These are phyloP conservation scores for Pseudochaenichthys georgianus DNA, from an alignment of 2,797 vertebrate species.

Conservation along the genomic window DNA sequence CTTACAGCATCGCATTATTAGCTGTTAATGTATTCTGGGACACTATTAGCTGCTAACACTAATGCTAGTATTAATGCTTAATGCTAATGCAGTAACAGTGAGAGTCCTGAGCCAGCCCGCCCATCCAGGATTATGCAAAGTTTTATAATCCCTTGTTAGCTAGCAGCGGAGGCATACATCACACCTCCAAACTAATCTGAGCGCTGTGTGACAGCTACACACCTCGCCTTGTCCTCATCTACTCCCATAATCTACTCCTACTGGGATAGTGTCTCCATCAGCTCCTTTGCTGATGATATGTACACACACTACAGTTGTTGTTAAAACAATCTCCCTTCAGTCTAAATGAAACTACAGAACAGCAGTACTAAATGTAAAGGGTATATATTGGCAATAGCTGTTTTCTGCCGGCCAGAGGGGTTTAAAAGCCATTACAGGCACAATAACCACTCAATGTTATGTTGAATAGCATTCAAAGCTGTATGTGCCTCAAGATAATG, in stretches of 20 bases:
- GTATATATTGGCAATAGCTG: neutral
- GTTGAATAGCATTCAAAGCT: slow-evolving; percentile 25
- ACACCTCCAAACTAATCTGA: slow-evolving; percentile 78
- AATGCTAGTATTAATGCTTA: slow-evolving; percentile 80
- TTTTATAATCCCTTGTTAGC: slow-evolving; percentile 83
- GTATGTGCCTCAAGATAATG: slow-evolving; percentile 29
- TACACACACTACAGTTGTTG: slow-evolving; percentile 34
- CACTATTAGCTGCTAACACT: slow-evolving; percentile 81
- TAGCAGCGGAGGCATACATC: slow-evolving; percentile 76
- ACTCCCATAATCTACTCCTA: slow-evolving; percentile 76
- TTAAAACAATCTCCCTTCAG: slow-evolving; percentile 25
- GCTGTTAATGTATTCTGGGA: slow-evolving; percentile 79
- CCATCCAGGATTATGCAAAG: slow-evolving; percentile 79
- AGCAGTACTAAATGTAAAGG: slow-evolving; percentile 18
- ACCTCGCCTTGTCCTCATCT: slow-evolving; percentile 74
- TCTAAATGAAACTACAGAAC: slow-evolving; percentile 26
- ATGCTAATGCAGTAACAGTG: slow-evolving; percentile 80
- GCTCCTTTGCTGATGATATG: slow-evolving; percentile 39
- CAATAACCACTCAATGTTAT: slow-evolving; percentile 18
- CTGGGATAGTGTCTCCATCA: slow-evolving; percentile 39
- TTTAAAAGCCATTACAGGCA: slow-evolving; percentile 15
- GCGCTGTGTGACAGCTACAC: slow-evolving; percentile 73
- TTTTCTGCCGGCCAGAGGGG: slow-evolving; percentile 11
- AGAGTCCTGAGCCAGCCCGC: slow-evolving; percentile 80
- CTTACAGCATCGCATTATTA: slow-evolving; percentile 76